Evolutionary conservation across 1,140 invertebrate species (phyloP), one percentile per base, ranked within the genome.

Genomic region (Bombus huntii): DNA sequence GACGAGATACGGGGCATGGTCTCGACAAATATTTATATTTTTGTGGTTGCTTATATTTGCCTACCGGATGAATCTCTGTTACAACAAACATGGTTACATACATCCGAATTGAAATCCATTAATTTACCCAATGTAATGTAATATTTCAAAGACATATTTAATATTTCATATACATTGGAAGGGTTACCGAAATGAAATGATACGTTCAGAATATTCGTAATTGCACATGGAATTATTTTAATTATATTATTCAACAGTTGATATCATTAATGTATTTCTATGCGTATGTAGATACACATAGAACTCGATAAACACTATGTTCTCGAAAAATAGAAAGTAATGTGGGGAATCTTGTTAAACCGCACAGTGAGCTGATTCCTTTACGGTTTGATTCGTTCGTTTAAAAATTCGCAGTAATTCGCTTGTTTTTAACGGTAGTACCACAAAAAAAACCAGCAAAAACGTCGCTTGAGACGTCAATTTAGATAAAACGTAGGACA

Each of bases 401-500:
- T 62, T 13, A 47, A 73, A 44, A 59, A 62, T 44, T 42, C 39
- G 68, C 47, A 25, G 73, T 18, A 70, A 62, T n/a, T n/a, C 28
- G 59, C 18, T 53, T 22, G 6, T 53, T 53, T 53, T 53, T 22
- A 53, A 53, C 59, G 1, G 12, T 62, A n/a, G 5, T 13, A 28
- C 0, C 34, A 39, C 31, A 31, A 9, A 62, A 53, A 39, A 9
- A 39, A 5, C 2, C 12, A 18, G 42, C 10, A 10, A 12, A 53
- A 66, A 10, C 70, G 25, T 57, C 81, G 74, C 18, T 42, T 31
- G 80, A 37, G 34, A 80, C 68, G 28, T 79, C 65, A 47, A 84
- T 68, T 66, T 80, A 34, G 13, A n/a, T 68, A n/a, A 59, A 84
- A 79, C 83, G 53, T 10, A 42, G 66, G 76, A 80, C 53, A 85